Evolutionary conservation across 2,888 invertebrate genomes (phyloP).

Genomic region (Tricholauxania praeusta): DNA sequence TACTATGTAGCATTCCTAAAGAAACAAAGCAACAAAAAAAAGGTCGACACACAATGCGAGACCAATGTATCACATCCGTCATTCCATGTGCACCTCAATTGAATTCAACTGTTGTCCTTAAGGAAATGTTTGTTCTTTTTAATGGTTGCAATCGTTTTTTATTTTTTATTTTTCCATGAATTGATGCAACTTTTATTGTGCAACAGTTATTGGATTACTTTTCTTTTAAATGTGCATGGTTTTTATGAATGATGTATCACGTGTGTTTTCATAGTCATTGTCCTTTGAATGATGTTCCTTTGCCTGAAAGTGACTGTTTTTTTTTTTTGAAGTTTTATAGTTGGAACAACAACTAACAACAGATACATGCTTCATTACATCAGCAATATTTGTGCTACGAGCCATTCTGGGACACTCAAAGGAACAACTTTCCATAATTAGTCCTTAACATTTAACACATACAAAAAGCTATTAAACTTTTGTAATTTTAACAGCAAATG

Average conservation of each 20-base stretch:
- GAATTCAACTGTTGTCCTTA: background rate
- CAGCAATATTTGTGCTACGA: background rate
- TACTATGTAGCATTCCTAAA: conserved; percentile 7
- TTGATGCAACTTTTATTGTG: background rate
- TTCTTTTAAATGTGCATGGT: background rate
- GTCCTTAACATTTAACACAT: conserved; percentile 34
- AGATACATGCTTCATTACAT: conserved; percentile 15
- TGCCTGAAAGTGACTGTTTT: background rate
- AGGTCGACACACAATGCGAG: background rate
- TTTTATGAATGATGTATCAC: conserved; percentile 17
- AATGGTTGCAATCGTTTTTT: background rate
- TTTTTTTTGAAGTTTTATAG: background rate
- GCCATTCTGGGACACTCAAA: background rate
- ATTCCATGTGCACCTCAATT: background rate
- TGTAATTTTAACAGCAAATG: conserved; percentile 8
- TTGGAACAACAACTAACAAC: background rate
- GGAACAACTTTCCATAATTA: conserved; percentile 35
- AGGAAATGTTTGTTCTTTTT: background rate
- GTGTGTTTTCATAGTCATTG: background rate
- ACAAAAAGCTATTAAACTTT: conserved; percentile 31
- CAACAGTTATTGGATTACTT: background rate
- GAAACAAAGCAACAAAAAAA: background rate
- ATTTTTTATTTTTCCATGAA: background rate
- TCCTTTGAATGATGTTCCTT: background rate
- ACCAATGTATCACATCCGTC: conserved; percentile 9